phyloP scores from a whole-genome alignment of 2,113 vertebrate genomes.

The Caretta caretta region DNA sequence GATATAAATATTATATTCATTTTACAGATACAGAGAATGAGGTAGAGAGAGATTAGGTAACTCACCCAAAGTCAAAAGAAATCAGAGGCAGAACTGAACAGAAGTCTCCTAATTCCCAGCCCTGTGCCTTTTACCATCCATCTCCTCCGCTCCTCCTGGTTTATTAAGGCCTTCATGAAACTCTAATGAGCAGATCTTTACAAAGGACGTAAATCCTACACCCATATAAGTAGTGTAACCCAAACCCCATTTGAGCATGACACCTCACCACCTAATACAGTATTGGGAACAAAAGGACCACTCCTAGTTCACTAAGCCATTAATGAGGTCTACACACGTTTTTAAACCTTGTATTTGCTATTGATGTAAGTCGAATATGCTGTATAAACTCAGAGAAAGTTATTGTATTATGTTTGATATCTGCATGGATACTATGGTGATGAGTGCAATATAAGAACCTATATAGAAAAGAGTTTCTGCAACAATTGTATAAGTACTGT shows the following conservation, averaged over 20 bases:
- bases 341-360: background rate
- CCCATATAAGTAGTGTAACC: background rate
- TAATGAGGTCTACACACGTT: background rate
- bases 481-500: no score
- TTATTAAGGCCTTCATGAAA: rapidly evolving
- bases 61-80: background rate
- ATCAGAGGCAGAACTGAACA: background rate
- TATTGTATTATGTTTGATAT: no score
- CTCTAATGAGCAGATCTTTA: rapidly evolving
- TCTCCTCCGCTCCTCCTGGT: background rate
- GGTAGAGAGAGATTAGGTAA: background rate
- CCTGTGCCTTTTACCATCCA: background rate
- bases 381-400: background rate
- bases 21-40: background rate
- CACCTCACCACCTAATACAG: background rate
- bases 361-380: background rate
- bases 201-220: background rate
- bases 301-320: background rate
- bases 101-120: background rate
- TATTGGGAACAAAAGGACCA: background rate
- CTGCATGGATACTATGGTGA: no score
- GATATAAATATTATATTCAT: rapidly evolving
- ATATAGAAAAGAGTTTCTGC: no score
- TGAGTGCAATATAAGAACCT: no score
- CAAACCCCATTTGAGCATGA: background rate